Percentiles rank a stretch among this genome's conserved stretches.
phyloP scores from a whole-genome alignment of 2,797 vertebrate genomes.

The Pseudochirops corinnae region DNA sequence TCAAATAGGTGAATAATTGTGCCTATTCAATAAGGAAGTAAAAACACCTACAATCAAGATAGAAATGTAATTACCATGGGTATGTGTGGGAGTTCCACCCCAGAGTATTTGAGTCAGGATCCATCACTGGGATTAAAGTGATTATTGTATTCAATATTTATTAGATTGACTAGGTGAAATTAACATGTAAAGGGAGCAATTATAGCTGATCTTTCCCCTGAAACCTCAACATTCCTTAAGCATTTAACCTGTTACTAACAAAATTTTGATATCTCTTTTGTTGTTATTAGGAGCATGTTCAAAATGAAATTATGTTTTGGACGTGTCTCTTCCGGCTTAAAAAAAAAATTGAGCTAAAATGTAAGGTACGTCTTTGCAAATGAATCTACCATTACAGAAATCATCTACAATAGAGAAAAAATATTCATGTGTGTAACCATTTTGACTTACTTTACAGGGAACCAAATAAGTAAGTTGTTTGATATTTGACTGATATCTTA shows the following conservation, averaged over 20 bases:
- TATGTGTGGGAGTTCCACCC: neutral
- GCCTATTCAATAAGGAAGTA: neutral
- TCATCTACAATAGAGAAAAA: neutral
- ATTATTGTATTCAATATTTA: conserved; percentile 2
- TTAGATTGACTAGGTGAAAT: neutral
- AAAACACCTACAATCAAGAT: neutral
- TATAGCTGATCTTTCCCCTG: neutral
- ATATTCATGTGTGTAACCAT: neutral
- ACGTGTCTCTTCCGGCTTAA: neutral
- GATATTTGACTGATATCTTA: neutral
- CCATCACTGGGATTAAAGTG: neutral
- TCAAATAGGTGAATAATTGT: neutral
- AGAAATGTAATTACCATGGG: neutral
- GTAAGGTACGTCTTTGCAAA: neutral
- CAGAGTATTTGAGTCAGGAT: conserved; percentile 30
- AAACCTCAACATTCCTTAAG: conserved; percentile 16
- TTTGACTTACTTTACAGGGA: neutral
- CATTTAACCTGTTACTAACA: neutral
- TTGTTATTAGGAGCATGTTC: neutral
- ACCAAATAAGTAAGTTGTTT: neutral
- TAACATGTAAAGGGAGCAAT: conserved; percentile 9
- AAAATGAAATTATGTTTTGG: conserved; percentile 1
- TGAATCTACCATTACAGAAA: neutral
- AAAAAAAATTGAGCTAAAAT: conserved; percentile 5
- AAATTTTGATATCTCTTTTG: conserved; percentile 1